Conservation (phyloP, 2,888 invertebrate species). For the Abrostola tripartita region DNA sequence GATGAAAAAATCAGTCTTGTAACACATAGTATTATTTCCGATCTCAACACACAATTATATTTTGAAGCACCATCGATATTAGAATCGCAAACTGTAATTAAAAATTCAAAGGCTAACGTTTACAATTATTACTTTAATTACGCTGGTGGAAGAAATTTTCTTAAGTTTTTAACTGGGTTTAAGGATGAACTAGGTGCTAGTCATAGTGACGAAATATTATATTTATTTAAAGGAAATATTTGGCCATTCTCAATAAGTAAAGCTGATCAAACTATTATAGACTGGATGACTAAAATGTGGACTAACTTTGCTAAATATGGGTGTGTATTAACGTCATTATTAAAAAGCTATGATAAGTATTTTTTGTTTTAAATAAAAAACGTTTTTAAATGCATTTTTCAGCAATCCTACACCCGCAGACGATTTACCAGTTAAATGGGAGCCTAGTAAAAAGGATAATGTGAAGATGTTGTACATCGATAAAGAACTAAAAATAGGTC, state of each 20-base stretch:
- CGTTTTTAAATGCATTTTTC: constrained; percentile 41
- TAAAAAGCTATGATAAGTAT: not conserved
- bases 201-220: constrained; percentile 81
- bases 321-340: constrained; percentile 58
- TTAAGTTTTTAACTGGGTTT: constrained; percentile 69
- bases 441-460: constrained; percentile 35
- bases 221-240: constrained; percentile 72
- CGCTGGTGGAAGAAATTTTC: constrained; percentile 73
- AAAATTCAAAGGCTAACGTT: constrained; percentile 61
- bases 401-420: constrained; percentile 72
- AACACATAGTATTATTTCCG: constrained; percentile 70
- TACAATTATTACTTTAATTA: constrained; percentile 81
- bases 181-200: constrained; percentile 70
- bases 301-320: constrained; percentile 82
- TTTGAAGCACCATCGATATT: constrained; percentile 78
- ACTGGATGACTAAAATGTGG: constrained; percentile 78
- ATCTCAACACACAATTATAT: constrained; percentile 78
- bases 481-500: constrained; percentile 64
- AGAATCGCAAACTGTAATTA: constrained; percentile 67
- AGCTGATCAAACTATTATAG: constrained; percentile 69
- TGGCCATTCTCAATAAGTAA: constrained; percentile 70
- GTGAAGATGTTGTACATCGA: constrained; percentile 67
- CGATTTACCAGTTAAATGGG: constrained; percentile 42
- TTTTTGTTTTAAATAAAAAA: not conserved
- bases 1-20: constrained; percentile 78